Evolutionary conservation across 1,140 invertebrate genomes (phyloP).

Genomic region (Mercenaria mercenaria): DNA sequence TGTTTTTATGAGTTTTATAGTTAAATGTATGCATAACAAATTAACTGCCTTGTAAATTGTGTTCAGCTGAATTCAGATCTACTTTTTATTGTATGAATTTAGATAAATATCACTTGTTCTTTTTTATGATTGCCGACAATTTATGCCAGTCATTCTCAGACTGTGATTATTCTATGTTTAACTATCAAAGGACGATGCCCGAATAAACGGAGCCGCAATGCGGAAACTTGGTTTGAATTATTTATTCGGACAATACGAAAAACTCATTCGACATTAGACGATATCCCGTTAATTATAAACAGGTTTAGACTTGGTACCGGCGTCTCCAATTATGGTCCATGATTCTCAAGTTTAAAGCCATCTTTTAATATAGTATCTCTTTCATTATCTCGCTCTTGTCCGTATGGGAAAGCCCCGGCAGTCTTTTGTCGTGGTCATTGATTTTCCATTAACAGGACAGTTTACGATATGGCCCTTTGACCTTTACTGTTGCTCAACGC

Average conservation of each 20-base stretch:
- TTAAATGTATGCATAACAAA: too few species aligned
- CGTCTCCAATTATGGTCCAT: constrained; percentile 19
- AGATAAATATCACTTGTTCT: too few species aligned
- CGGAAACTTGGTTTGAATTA: too few species aligned
- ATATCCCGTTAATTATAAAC: not conserved
- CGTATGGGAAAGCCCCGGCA: constrained; percentile 20
- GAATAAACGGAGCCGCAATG: too few species aligned
- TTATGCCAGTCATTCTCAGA: too few species aligned
- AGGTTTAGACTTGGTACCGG: not conserved
- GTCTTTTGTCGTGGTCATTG: constrained; percentile 2
- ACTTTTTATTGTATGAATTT: too few species aligned
- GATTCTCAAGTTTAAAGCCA: not conserved
- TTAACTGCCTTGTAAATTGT: too few species aligned
- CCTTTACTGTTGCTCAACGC: not conserved
- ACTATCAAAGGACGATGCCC: too few species aligned
- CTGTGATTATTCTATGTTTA: too few species aligned
- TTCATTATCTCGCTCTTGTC: constrained; percentile 2
- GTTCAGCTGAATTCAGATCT: too few species aligned
- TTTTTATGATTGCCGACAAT: too few species aligned
- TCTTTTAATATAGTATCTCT: constrained; percentile 25
- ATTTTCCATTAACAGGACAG: constrained; percentile 15
- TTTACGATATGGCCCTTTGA: not conserved
- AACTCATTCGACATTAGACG: not conserved
- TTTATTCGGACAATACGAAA: not conserved
- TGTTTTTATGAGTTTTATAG: too few species aligned